Conservation (phyloP, 2,797 vertebrate species). For the Schizopygopsis malacanthus region DNA sequence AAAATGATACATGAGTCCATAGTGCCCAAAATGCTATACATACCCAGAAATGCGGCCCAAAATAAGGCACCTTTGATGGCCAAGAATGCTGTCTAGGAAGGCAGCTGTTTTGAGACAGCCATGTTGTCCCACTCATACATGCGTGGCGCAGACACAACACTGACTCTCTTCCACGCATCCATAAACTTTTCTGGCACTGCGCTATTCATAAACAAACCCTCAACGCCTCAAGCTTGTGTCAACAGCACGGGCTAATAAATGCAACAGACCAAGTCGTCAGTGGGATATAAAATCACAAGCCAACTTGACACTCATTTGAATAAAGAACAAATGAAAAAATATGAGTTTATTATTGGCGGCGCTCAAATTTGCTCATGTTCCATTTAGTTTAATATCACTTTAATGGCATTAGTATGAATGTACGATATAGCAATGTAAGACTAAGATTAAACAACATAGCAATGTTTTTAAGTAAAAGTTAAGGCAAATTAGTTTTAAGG, state of each 20-base stretch:
- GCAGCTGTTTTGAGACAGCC: slow-evolving; percentile 15
- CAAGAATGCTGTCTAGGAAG: slow-evolving; percentile 9
- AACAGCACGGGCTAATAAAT: background rate
- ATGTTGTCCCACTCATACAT: slow-evolving; percentile 16
- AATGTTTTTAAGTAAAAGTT: slow-evolving; percentile 1
- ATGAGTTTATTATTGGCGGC: background rate
- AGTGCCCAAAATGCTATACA: background rate
- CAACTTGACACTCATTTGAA: slow-evolving; percentile 15
- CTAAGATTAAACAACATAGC: background rate
- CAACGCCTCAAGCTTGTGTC: background rate
- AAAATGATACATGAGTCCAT: too few relatives aligned
- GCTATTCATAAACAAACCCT: slow-evolving; percentile 20
- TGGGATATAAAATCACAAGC: background rate
- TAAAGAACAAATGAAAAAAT: background rate
- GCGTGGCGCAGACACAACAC: slow-evolving; percentile 51
- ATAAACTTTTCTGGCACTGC: slow-evolving; percentile 33
- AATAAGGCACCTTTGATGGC: background rate
- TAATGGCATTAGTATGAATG: background rate
- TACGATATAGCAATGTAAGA: background rate
- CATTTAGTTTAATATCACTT: background rate
- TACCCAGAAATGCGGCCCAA: background rate
- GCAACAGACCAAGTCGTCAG: background rate
- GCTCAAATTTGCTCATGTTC: background rate
- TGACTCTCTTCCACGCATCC: slow-evolving; percentile 32
- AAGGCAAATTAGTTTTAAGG: background rate